Base-by-base conservation (phyloP, 2,888 invertebrate genomes). In the Drosophila suboccidentalis region DNA sequence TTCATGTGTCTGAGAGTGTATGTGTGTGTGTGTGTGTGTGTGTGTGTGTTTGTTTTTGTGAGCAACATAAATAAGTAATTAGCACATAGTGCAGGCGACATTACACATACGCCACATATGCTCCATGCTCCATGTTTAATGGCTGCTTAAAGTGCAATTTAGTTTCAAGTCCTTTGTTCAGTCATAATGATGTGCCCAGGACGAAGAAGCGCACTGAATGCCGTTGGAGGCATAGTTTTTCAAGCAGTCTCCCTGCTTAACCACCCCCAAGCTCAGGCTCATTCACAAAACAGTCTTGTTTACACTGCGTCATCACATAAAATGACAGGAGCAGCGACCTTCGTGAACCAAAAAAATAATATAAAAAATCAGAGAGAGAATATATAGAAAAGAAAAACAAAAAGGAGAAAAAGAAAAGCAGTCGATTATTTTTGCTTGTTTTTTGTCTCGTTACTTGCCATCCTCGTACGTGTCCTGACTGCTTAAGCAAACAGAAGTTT, bases 71-170 rank as follows among this genome's bases (percentile, higher is more conserved):
- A 86, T 86, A 86, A 86, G 70, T 86, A 86, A 86, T 87, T 86
- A 86, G 82, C 80, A 73, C 80, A 88, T 75, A 86, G 83, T 80
- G 80, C 76, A 62, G 69, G 65, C 65, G 59, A 73, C 71, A 67
- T 80, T 70, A 46, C 60, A 62, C 55, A 71, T 55, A 62, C 57
- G 60, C 53, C 58, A 66, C 73, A 55, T 50, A 70, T 54, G 50
- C 62, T 29, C 38, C 72, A 65, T 74, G 62, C 49, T 49, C 17
- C 49, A 49, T 49, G 49, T 75, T 84, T 79, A 86, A 89, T 83
- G 80, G 87, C 74, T 77, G 78, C 78, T 84, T 84, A 84, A 77
- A 84, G 89, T 74, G 75, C 80, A 84, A 84, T 84, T 89, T 89
- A 74, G 70, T 75, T 72, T 75, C 74, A 57, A 75, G 71, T 63